Evolutionary conservation across 2,888 invertebrate genomes (phyloP).

Genomic region (Thymelicus lineola): DNA sequence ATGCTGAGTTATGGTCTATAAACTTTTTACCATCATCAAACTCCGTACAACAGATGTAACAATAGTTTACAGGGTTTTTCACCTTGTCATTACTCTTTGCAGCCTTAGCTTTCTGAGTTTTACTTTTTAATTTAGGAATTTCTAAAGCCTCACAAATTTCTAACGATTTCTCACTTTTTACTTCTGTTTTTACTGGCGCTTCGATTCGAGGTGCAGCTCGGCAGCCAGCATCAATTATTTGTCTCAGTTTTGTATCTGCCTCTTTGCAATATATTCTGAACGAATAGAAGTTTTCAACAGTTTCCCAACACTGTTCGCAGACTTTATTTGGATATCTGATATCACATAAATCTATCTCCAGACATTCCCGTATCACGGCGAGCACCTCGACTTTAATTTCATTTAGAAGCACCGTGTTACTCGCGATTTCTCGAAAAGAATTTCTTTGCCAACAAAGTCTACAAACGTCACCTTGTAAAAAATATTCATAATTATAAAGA

Average conservation of each 20-base stretch:
- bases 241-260: slow-evolving; percentile 56
- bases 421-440: slow-evolving; percentile 52
- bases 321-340: slow-evolving; percentile 56
- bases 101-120: slow-evolving; percentile 28
- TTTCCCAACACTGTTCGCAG: slow-evolving; percentile 60
- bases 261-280: slow-evolving; percentile 66
- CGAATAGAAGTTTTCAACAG: slow-evolving; percentile 62
- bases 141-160: not conserved
- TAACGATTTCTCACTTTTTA: slow-evolving; percentile 11
- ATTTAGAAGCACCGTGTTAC: slow-evolving; percentile 26
- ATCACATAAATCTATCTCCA: slow-evolving; percentile 59
- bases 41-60: slow-evolving; percentile 65
- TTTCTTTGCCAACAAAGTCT: slow-evolving; percentile 68
- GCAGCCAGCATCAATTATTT: slow-evolving; percentile 47
- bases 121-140: slow-evolving; percentile 1
- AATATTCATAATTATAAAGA: slow-evolving; percentile 64
- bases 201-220: slow-evolving; percentile 1
- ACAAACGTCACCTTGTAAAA: slow-evolving; percentile 65
- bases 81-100: slow-evolving; percentile 50
- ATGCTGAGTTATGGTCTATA: slow-evolving; percentile 57
- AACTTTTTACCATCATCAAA: slow-evolving; percentile 53
- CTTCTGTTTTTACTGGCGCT: not conserved
- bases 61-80: slow-evolving; percentile 59
- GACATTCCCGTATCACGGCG: slow-evolving; percentile 61
- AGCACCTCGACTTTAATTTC: slow-evolving; percentile 48